phyloP scores from a whole-genome alignment of 2,888 invertebrate genomes.

The Drosophila cracens region DNA sequence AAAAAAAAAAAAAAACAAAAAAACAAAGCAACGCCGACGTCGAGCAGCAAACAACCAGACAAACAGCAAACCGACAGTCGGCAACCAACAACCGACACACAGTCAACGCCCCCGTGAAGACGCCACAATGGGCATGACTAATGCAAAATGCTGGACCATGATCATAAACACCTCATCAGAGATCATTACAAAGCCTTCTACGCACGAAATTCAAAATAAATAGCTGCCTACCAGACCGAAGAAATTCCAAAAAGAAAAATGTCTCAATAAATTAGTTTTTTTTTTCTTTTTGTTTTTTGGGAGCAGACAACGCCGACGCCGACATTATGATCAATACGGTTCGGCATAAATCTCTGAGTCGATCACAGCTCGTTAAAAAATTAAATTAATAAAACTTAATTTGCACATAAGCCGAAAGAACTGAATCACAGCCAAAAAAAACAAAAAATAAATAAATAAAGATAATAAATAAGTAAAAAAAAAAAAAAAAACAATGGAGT shows the following conservation, averaged over 20 bases:
- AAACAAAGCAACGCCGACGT: slow-evolving; percentile 43
- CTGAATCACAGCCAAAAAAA: slow-evolving; percentile 28
- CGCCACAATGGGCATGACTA: slow-evolving; percentile 71
- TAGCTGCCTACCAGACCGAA: slow-evolving; percentile 38
- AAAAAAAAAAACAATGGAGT: slow-evolving; percentile 49
- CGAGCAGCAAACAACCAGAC: slow-evolving; percentile 9
- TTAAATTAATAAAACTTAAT: slow-evolving; percentile 79
- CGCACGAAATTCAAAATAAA: slow-evolving; percentile 66
- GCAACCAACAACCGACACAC: slow-evolving; percentile 19
- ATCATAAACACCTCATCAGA: slow-evolving; percentile 78
- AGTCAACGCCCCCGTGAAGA: slow-evolving; percentile 70
- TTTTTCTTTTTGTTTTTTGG: not conserved
- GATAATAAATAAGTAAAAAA: not conserved
- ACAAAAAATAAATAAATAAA: slow-evolving; percentile 3
- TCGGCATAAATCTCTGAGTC: slow-evolving; percentile 64
- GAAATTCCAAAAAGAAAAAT: slow-evolving; percentile 51
- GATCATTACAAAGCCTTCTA: slow-evolving; percentile 75
- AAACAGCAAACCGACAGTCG: slow-evolving; percentile 29
- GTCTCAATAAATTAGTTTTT: slow-evolving; percentile 64
- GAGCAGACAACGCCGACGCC: slow-evolving; percentile 21
- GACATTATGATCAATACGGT: slow-evolving; percentile 12
- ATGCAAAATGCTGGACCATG: slow-evolving; percentile 69
- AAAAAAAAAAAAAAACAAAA: slow-evolving; percentile 27
- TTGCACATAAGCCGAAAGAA: slow-evolving; percentile 60
- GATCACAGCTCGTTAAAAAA: slow-evolving; percentile 76